phyloP scores from a whole-genome alignment of 2,888 invertebrate species.

The Diarsia brunnea region DNA sequence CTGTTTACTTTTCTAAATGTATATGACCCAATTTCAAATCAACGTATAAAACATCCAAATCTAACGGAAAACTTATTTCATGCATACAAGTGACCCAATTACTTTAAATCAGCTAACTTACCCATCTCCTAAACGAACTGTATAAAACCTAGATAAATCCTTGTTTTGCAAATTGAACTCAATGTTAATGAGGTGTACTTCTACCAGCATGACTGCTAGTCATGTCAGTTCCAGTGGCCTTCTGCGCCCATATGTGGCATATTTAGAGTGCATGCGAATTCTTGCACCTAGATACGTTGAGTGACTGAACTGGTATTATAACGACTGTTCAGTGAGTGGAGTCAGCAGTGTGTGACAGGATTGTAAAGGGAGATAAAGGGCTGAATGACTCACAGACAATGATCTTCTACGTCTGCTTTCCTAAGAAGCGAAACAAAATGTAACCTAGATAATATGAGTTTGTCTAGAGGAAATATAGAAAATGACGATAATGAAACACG shows the following conservation, averaged over 20 bases:
- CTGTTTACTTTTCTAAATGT: slow-evolving; percentile 25
- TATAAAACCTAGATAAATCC: slow-evolving; percentile 35
- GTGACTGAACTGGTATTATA: slow-evolving; percentile 38
- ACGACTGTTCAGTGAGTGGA: slow-evolving; percentile 4
- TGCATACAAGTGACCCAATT: not conserved
- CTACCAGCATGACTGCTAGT: slow-evolving; percentile 49
- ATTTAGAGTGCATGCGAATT: slow-evolving; percentile 68
- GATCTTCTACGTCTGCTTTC: not conserved
- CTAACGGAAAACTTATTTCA: not conserved
- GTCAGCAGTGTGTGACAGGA: not conserved
- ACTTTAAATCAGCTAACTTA: not conserved
- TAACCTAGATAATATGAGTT: not conserved
- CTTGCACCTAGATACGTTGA: slow-evolving; percentile 61
- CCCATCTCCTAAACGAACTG: slow-evolving; percentile 30
- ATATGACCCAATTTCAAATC: slow-evolving; percentile 16
- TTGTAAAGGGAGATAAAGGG: not conserved
- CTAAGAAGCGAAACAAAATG: not conserved
- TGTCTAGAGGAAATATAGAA: not conserved
- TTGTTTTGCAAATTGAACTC: slow-evolving; percentile 54
- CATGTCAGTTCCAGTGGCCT: slow-evolving; percentile 60
- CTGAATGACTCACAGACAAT: not conserved
- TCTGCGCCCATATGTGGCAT: slow-evolving; percentile 68
- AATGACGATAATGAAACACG: not conserved
- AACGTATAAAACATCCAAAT: not conserved
- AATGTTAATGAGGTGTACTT: slow-evolving; percentile 60